These are phyloP conservation scores for Drosophila histrio DNA, from an alignment of 2,888 invertebrate species.

Conservation along the genomic window DNA sequence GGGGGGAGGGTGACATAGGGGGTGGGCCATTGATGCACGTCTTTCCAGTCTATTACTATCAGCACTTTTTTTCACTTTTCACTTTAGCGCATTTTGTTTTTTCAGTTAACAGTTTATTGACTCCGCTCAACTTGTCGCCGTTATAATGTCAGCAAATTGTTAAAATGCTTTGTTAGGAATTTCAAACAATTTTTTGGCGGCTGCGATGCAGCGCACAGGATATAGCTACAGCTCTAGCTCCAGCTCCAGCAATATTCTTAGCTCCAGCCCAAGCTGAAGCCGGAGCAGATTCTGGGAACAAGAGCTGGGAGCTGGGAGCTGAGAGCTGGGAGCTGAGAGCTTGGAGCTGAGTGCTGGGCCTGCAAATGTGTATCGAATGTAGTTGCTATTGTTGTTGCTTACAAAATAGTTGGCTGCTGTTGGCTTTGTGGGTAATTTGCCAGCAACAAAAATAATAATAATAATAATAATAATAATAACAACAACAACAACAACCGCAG, in stretches of 20 bases:
- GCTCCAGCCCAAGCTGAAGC: constrained; percentile 1
- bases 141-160: constrained; percentile 79
- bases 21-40: constrained; percentile 65
- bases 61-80: constrained; percentile 65
- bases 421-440: constrained; percentile 69
- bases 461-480: constrained; percentile 27
- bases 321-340: background rate
- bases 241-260: background rate
- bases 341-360: background rate
- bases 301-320: background rate
- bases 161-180: constrained; percentile 78
- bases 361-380: constrained; percentile 3
- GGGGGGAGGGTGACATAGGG: background rate
- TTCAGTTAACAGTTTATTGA: constrained; percentile 78
- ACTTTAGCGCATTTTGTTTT: constrained; percentile 57
- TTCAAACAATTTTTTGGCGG: constrained; percentile 74
- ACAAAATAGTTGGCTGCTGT: constrained; percentile 51
- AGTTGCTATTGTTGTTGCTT: constrained; percentile 24
- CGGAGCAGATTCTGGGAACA: background rate
- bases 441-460: constrained; percentile 55
- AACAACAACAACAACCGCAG: constrained; percentile 19
- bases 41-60: constrained; percentile 73
- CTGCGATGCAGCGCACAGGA: constrained; percentile 37
- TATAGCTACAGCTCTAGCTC: background rate
- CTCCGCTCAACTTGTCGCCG: constrained; percentile 77